These are phyloP conservation scores for Reticulitermes speratus DNA, from an alignment of 1,140 invertebrate species.

Conservation along the genomic window DNA sequence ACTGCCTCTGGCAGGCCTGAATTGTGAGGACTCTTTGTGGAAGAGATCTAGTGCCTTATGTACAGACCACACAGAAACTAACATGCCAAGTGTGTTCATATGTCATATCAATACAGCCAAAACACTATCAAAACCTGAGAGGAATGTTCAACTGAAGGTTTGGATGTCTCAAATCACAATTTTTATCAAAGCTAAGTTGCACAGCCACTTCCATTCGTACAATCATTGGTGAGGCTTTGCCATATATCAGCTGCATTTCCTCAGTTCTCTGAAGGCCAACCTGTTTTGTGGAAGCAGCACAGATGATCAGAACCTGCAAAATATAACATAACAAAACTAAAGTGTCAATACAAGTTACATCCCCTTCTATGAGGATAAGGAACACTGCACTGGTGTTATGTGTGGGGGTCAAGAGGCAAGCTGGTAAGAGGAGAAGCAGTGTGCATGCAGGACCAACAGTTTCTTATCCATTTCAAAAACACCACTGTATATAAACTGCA, in stretches of 20 bases:
- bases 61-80: neutral
- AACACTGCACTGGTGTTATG: too few species aligned
- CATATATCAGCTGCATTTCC: slow-evolving; percentile 57
- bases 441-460: too few species aligned
- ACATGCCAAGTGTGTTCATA: neutral
- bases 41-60: too few species aligned
- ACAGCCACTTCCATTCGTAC: slow-evolving; percentile 72
- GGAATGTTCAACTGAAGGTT: slow-evolving; percentile 74
- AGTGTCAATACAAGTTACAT: too few species aligned
- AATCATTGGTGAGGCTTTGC: slow-evolving; percentile 62
- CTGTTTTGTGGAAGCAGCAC: neutral
- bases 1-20: too few species aligned
- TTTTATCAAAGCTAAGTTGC: slow-evolving; percentile 63
- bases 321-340: neutral
- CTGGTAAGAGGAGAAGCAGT: too few species aligned
- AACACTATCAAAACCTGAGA: slow-evolving; percentile 43
- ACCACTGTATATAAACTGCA: too few species aligned
- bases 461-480: too few species aligned
- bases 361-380: too few species aligned
- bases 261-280: slow-evolving; percentile 34
- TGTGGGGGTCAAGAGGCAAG: too few species aligned
- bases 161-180: slow-evolving; percentile 62
- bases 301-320: neutral
- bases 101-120: neutral
- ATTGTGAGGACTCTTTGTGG: too few species aligned